phyloP scores from a whole-genome alignment of 2,113 vertebrate species.

The Carollia perspicillata region DNA sequence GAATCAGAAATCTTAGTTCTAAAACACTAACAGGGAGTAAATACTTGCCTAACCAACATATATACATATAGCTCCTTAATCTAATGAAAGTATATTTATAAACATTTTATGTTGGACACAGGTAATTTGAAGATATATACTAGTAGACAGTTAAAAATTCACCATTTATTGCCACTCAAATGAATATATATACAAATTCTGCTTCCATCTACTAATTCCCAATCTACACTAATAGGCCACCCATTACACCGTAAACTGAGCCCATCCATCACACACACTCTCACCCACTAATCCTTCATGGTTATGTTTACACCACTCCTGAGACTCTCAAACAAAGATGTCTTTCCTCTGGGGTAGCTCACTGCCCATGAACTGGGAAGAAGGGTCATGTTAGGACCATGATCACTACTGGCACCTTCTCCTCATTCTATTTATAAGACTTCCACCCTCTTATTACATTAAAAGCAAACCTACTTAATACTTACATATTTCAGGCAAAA shows the following conservation, averaged over 20 bases:
- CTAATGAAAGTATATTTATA: constrained; percentile 11
- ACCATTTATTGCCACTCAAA: neutral
- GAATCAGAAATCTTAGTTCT: constrained; percentile 10
- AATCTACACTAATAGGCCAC: neutral
- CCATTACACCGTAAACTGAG: neutral
- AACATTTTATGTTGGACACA: neutral
- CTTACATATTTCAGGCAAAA: neutral
- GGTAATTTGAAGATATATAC: neutral
- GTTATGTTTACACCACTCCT: neutral
- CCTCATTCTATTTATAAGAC: constrained; percentile 19
- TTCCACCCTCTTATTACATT: constrained; percentile 8
- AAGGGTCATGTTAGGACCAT: constrained; percentile 8
- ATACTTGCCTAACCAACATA: neutral
- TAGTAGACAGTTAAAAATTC: neutral
- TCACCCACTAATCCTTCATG: neutral
- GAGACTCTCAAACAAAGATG: neutral
- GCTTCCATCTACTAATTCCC: neutral
- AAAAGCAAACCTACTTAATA: constrained; percentile 37
- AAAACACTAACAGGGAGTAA: neutral
- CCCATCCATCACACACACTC: neutral
- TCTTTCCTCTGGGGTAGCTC: neutral
- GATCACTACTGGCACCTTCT: constrained; percentile 3
- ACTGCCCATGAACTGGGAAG: neutral
- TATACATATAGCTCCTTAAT: neutral
- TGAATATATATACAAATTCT: neutral